Percentiles rank a stretch among this genome's conserved stretches.
Conservation (phyloP, 2,113 vertebrate species). For the Hassar affinis region DNA sequence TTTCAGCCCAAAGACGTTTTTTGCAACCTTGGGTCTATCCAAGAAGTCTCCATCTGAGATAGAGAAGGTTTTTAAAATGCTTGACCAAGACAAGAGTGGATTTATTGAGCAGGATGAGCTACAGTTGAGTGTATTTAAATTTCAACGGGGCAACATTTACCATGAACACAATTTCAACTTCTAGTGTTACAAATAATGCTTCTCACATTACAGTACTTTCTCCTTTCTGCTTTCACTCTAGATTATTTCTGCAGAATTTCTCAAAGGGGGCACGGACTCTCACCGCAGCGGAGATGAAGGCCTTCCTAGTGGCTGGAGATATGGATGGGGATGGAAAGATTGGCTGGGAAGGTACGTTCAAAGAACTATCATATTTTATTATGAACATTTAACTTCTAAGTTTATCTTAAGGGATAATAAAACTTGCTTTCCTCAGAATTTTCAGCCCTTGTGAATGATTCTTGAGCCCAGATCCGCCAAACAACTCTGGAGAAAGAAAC, state of each 20-base stretch:
- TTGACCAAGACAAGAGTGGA: conserved; percentile 73
- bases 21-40: conserved; percentile 66
- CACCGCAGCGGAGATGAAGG: conserved; percentile 68
- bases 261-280: conserved; percentile 64
- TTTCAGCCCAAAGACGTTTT: conserved; percentile 68
- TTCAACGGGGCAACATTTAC: background rate
- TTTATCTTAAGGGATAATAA: background rate
- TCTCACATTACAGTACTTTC: background rate
- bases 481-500: background rate
- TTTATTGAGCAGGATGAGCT: conserved; percentile 73
- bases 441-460: conserved; percentile 65
- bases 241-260: conserved; percentile 73
- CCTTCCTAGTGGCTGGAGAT: conserved; percentile 67
- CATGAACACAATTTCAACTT: background rate
- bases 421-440: conserved; percentile 63
- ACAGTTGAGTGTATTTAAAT: conserved; percentile 64
- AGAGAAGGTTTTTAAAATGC: conserved; percentile 67
- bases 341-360: conserved; percentile 66
- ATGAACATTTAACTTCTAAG: background rate
- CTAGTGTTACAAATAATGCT: background rate
- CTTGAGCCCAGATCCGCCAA: conserved; percentile 46
- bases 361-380: background rate
- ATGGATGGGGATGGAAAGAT: conserved; percentile 70
- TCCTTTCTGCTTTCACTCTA: conserved; percentile 40
- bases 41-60: conserved; percentile 68